Percentiles rank a stretch among this genome's conserved stretches.
phyloP scores from a whole-genome alignment of 1,140 invertebrate species.

The Zaprionus nigranus region DNA sequence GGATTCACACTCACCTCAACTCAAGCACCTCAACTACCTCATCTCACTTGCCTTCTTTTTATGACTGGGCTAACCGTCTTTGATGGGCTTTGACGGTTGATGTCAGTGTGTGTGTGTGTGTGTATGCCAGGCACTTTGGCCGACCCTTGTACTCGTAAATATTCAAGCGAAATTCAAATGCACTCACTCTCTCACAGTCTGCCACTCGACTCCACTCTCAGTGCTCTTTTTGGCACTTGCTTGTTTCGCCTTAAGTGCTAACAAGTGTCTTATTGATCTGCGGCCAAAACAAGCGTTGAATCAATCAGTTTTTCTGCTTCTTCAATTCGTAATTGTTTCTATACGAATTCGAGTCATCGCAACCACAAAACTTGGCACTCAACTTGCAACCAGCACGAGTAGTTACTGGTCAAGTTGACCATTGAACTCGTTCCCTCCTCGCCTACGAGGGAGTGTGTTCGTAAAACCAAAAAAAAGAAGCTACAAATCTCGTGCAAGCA shows the following conservation, averaged over 20 bases:
- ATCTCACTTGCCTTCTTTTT: slow-evolving; percentile 26
- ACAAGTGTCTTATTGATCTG: slow-evolving; percentile 60
- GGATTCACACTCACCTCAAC: background rate
- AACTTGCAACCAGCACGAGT: background rate
- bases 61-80: slow-evolving; percentile 24
- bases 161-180: slow-evolving; percentile 75
- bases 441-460: slow-evolving; percentile 39
- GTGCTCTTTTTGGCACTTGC: slow-evolving; percentile 41
- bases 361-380: slow-evolving; percentile 5
- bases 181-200: slow-evolving; percentile 32
- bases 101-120: background rate
- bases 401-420: slow-evolving; percentile 51
- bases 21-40: background rate
- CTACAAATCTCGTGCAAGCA: slow-evolving; percentile 60
- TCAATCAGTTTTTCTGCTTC: slow-evolving; percentile 67
- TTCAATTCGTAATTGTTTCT: slow-evolving; percentile 32
- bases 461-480: slow-evolving; percentile 50
- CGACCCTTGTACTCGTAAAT: slow-evolving; percentile 69
- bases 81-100: slow-evolving; percentile 31
- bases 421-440: slow-evolving; percentile 55
- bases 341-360: slow-evolving; percentile 1
- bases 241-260: slow-evolving; percentile 64
- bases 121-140: slow-evolving; percentile 61
- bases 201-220: background rate
- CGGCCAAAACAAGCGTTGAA: slow-evolving; percentile 52